Base-by-base conservation (phyloP, 2,797 vertebrate genomes). In the Eremophila alpestris region DNA sequence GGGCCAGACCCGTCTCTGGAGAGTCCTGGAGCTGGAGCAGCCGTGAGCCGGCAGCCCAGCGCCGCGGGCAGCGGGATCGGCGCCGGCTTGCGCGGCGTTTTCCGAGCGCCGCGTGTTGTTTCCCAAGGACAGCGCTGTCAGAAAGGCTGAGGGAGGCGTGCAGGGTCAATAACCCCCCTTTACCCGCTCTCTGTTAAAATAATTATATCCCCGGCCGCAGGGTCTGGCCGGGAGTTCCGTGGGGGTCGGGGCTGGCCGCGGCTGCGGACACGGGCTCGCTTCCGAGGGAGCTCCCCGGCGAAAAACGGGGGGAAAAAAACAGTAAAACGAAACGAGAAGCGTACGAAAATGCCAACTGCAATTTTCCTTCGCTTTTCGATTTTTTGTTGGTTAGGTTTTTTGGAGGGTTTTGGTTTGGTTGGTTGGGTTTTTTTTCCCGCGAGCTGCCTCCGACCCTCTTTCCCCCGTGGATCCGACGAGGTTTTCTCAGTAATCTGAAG, bases 21-120 rank as follows among this genome's bases (percentile, higher is more conserved):
- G 92, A 64, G 90, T 90, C 95, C 65, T 59, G 95, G 92, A 97
- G 49, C 83, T 87, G 86, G 52, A 90, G 91, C 51, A 81, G 89
- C 92, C 76, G 82, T 85, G 83, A 90, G 83, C 82, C 83, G 64
- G 30, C 84, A 93, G 94, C 95, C 88, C 94, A 27, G 82, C 38
- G 64, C 54, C 11, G 75, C 34, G 26, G 46, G n/a, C 52, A 19
- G 60, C 11, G 75, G 41, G 45, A 29, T 2, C 34, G 59, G 74
- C 34, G 7, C 83, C 54, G 48, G 30, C 14, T 59, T 38, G 73
- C 36, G 87, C 67, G 26, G 70, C n/a, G 3, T 82, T 87, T 87
- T 54, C 69, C 41, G 1, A 46, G 46, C 10, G 10, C 64, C 34
- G 43, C 16, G 51, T 14, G 29, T 51, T 40, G 16, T 62, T 93